phyloP scores from a whole-genome alignment of 1,140 invertebrate genomes.

The Neodiprion virginianus region DNA sequence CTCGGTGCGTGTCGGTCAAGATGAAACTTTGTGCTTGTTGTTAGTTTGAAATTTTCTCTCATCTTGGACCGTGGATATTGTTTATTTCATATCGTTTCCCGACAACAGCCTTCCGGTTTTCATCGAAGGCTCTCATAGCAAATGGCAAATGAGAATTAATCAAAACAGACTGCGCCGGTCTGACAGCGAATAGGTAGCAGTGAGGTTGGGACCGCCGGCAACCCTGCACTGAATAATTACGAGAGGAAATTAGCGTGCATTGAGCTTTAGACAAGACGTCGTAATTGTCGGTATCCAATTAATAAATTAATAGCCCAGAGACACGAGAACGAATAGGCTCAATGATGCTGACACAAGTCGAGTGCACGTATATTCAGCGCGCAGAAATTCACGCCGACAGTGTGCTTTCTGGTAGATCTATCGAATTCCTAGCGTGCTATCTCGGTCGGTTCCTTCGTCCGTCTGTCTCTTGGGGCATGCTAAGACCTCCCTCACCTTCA shows the following conservation, averaged over 20 bases:
- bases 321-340: constrained; percentile 3
- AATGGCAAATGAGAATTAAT: neutral
- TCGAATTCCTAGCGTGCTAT: neutral
- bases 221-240: constrained; percentile 38
- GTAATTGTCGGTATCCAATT: constrained; percentile 38
- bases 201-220: constrained; percentile 23
- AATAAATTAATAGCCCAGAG: constrained; percentile 44
- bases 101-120: too few relatives aligned
- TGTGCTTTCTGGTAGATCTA: neutral
- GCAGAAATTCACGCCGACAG: neutral
- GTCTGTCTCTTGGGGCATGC: neutral
- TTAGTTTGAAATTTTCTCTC: too few relatives aligned
- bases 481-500: neutral
- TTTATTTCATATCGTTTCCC: too few relatives aligned
- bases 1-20: too few relatives aligned
- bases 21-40: too few relatives aligned
- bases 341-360: neutral
- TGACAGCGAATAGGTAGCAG: neutral
- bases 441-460: neutral
- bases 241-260: constrained; percentile 36
- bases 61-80: too few relatives aligned
- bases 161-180: neutral
- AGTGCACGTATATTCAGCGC: neutral
- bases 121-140: neutral
- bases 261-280: constrained; percentile 28